Base-by-base conservation (phyloP, 1,140 invertebrate species). In the Alviniconcha marisindica region DNA sequence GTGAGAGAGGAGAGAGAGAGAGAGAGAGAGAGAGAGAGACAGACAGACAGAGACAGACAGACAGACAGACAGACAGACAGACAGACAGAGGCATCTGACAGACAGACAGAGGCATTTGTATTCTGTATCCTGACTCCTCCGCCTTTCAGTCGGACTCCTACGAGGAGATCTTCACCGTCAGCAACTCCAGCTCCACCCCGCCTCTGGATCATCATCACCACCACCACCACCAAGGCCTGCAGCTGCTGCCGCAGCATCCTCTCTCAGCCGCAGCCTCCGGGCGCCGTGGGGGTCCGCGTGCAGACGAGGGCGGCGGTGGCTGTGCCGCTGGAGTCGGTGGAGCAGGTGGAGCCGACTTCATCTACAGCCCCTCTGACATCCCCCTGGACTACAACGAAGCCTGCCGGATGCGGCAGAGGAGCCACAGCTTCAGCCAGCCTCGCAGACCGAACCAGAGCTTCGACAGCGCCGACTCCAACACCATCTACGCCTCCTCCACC, bases 81-180 rank as follows among this genome's bases (percentile, higher is more conserved):
- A n/a, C n/a, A n/a, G n/a, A n/a, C n/a, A 15, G 40, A 36, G 38
- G 33, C 31, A 3, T 33, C 2, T 33, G 15, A 36, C 10, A 73
- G 33, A 73, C 7, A n/a, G 18, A 73, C 7, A 40, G 15, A 40
- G n/a, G n/a, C n/a, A n/a, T n/a, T n/a, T n/a, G n/a, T n/a, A n/a
- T n/a, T n/a, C n/a, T n/a, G n/a, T n/a, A n/a, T n/a, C n/a, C n/a
- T n/a, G 7, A 48, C 44, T 81, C 77, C 77, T 81, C 78, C 48
- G n/a, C 10, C 56, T 86, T 87, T 31, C 84, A 90, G 88, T 85
- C 88, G 38, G 88, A 90, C 21, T 86, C 89, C 4, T 90, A 90
- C 81, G 89, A 89, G 38, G 90, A 89, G 78, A 87, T 90, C 40
- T 90, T 89, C 78, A 89, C 89, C 24, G 86, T 90, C 1, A 89